Evolutionary conservation across 2,797 vertebrate species (phyloP).

Genomic region (Harpagifer antarcticus): DNA sequence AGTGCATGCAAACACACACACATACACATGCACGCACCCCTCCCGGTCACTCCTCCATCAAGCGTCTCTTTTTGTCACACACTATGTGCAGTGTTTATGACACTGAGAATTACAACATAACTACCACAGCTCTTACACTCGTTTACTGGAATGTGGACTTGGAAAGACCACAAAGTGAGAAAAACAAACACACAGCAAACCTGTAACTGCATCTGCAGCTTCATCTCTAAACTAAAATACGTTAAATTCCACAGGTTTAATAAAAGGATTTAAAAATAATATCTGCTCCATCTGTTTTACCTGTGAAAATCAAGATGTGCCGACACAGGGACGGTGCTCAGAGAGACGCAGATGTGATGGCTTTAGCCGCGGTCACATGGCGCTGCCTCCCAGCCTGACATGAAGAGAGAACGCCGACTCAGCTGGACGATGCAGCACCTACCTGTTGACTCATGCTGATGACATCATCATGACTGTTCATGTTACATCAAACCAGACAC

Average conservation of each 20-base stretch:
- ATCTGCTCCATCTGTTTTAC: conserved; percentile 19
- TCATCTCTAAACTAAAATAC: conserved; percentile 16
- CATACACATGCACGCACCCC: neutral
- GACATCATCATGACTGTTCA: conserved; percentile 76
- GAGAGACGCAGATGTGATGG: conserved; percentile 64
- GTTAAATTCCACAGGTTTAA: conserved; percentile 4
- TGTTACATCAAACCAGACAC: conserved; percentile 47
- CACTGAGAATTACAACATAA: conserved; percentile 65
- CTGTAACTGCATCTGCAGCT: conserved; percentile 24
- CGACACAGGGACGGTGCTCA: conserved; percentile 34
- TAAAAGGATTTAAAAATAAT: conserved; percentile 21
- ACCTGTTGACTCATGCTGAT: conserved; percentile 80
- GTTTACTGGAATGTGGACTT: conserved; percentile 69
- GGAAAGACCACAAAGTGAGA: conserved; percentile 64
- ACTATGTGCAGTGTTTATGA: conserved; percentile 55
- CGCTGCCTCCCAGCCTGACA: conserved; percentile 48
- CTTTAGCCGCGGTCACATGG: conserved; percentile 59
- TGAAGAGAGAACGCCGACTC: conserved; percentile 63
- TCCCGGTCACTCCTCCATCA: conserved; percentile 31
- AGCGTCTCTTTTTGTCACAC: conserved; percentile 13
- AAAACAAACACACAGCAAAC: conserved; percentile 45
- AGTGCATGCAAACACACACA: too few relatives aligned
- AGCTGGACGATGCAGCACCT: conserved; percentile 68
- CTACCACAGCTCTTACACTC: conserved; percentile 57
- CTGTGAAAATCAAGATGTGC: conserved; percentile 40